Percentiles rank a stretch among this genome's conserved stretches.
These are phyloP conservation scores for Pantelozetes paolii DNA, from an alignment of 2,888 invertebrate species.

Conservation along the genomic window DNA sequence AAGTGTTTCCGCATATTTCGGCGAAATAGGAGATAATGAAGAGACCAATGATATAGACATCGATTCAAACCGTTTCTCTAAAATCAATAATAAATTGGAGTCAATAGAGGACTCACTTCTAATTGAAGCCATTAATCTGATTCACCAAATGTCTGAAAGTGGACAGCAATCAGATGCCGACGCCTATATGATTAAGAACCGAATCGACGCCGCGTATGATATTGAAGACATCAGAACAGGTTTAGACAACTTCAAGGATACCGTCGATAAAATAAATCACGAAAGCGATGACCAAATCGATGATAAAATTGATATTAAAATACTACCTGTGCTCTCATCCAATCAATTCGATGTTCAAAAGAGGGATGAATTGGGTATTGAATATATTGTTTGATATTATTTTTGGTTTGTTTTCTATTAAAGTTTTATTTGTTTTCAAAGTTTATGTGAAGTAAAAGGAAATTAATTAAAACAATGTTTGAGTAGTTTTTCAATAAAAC, in stretches of 20 bases:
- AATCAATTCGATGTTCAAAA: neutral
- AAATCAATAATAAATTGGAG: conserved; percentile 31
- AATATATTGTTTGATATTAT: no score
- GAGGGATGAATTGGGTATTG: neutral
- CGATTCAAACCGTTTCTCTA: conserved; percentile 14
- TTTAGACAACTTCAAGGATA: conserved; percentile 44
- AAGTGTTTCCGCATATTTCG: conserved; percentile 29
- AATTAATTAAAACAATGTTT: no score
- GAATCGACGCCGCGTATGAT: conserved; percentile 46
- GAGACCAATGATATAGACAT: neutral
- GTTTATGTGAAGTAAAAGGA: no score
- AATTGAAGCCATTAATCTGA: conserved; percentile 33
- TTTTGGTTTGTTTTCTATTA: no score
- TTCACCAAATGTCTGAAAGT: neutral
- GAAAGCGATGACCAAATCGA: conserved; percentile 7
- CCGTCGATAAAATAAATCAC: conserved; percentile 42
- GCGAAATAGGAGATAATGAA: neutral
- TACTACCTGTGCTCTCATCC: neutral
- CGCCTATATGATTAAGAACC: conserved; percentile 38
- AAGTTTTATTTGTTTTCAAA: no score
- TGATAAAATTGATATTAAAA: conserved; percentile 40
- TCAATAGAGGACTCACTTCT: conserved; percentile 33
- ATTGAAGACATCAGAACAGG: conserved; percentile 46
- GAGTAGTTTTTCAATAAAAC: no score
- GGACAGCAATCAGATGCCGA: neutral